A percentile compares a stretch with the other conserved stretches of the same genome.
Evolutionary conservation across 37 sponge, comb jelly and placozoan genomes (phyloP).

Genomic region (Oopsacas minuta): DNA sequence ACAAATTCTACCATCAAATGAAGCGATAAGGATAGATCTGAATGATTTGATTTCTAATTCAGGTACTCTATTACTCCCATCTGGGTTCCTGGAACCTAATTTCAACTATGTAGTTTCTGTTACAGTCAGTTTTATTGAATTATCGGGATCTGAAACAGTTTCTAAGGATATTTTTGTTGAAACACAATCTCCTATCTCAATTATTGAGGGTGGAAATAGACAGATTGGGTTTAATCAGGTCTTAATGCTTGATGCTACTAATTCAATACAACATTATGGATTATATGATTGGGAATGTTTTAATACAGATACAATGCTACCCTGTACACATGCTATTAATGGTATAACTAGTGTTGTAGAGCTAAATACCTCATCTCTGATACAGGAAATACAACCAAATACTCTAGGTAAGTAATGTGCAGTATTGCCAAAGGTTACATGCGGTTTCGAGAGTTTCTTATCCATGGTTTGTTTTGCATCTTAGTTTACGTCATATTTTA

Average conservation of each 20-base stretch:
- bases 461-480: too few species aligned
- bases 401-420: neutral
- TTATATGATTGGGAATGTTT: neutral
- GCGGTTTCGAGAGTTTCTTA: too few species aligned
- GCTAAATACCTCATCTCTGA: neutral
- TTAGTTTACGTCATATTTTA: too few species aligned
- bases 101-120: neutral
- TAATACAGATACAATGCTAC: neutral
- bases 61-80: neutral
- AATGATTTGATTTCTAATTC: neutral
- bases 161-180: neutral
- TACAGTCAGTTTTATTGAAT: neutral
- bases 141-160: neutral
- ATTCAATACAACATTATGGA: neutral
- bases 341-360: neutral
- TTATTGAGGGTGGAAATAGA: neutral
- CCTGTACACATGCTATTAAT: neutral
- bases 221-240: neutral
- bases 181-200: neutral
- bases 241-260: neutral
- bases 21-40: neutral
- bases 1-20: neutral
- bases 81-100: neutral
- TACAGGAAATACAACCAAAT: neutral
- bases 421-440: too few species aligned